Evolutionary conservation across 2,888 invertebrate genomes (phyloP).

Genomic region (Watsonalla cultraria): DNA sequence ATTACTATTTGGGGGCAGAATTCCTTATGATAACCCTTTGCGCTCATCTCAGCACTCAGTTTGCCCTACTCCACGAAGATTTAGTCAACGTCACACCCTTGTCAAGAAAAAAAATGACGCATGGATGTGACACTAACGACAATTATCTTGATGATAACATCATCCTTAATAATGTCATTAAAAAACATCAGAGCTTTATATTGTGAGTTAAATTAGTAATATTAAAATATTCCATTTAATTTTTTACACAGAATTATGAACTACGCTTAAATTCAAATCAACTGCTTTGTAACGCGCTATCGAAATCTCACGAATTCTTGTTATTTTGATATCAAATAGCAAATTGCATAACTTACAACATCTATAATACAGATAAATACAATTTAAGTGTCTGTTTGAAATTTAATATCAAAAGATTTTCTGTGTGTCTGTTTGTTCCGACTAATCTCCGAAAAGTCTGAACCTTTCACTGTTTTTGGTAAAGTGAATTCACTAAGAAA

Average conservation of each 20-base stretch:
- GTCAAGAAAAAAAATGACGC: neutral
- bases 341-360: no score
- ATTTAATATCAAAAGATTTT: no score
- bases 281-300: no score
- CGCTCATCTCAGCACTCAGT: slow-evolving; percentile 41
- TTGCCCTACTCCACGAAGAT: slow-evolving; percentile 43
- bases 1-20: slow-evolving; percentile 38
- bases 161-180: slow-evolving; percentile 19
- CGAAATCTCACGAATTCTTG: no score
- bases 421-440: no score
- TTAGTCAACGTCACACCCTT: slow-evolving; percentile 24
- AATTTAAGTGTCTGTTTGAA: no score
- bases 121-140: neutral
- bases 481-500: no score
- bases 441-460: no score
- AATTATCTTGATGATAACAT: slow-evolving; percentile 2
- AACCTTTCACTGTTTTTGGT: no score
- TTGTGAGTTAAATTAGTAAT: slow-evolving; percentile 25
- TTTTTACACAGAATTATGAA: neutral
- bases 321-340: no score
- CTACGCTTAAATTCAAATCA: neutral
- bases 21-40: slow-evolving; percentile 43
- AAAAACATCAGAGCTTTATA: slow-evolving; percentile 43
- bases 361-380: no score
- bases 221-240: neutral